Conservation (phyloP, 2,797 vertebrate genomes). For the Mormyrus hasselquistii region DNA sequence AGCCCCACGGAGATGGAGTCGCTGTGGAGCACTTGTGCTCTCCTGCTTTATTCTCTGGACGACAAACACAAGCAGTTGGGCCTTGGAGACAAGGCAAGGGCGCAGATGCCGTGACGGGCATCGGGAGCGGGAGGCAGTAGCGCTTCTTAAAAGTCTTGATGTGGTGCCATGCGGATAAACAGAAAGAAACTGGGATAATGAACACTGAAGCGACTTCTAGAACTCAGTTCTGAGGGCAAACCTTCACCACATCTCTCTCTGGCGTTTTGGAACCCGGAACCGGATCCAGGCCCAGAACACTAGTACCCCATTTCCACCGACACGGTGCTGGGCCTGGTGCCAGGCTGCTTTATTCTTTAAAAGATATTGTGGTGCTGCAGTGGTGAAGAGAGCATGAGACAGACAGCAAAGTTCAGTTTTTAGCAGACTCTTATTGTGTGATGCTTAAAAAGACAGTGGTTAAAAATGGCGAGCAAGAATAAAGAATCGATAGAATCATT, state of each 20-base stretch:
- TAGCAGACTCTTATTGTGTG: not conserved
- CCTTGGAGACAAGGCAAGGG: constrained; percentile 70
- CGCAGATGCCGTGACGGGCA: not conserved
- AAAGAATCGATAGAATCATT: not conserved
- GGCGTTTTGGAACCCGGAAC: not conserved
- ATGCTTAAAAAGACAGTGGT: not conserved
- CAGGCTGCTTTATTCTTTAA: not conserved
- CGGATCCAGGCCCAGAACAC: not conserved
- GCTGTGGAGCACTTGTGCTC: constrained; percentile 71
- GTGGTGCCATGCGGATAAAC: not conserved
- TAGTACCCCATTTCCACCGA: not conserved
- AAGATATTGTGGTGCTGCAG: not conserved
- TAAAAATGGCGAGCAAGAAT: not conserved
- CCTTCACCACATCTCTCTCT: not conserved
- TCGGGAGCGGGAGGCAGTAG: not conserved
- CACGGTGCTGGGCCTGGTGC: not conserved
- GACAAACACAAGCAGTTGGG: constrained; percentile 77
- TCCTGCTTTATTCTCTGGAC: constrained; percentile 75
- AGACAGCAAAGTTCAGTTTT: not conserved
- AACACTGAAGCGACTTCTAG: not conserved
- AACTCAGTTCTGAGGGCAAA: not conserved
- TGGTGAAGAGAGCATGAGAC: not conserved
- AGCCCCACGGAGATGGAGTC: constrained; percentile 60
- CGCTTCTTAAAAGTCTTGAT: not conserved
- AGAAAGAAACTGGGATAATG: not conserved